A percentile compares a stretch with the other conserved stretches of the same genome.
Evolutionary conservation across 2,797 vertebrate species (phyloP).

Genomic region (Pangasius krempfi): DNA sequence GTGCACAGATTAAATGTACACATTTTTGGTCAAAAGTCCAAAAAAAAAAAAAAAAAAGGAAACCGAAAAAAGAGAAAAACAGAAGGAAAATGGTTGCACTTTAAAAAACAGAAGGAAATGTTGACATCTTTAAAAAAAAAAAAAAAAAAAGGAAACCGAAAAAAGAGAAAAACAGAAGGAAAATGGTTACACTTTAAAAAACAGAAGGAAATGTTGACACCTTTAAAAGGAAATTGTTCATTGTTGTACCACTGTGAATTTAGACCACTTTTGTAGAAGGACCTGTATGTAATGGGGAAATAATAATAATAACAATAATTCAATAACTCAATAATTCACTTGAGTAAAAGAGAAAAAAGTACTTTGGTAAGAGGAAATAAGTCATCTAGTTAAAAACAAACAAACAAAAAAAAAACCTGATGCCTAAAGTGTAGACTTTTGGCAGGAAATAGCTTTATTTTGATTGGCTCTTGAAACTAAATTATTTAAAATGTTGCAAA

Average conservation of each 20-base stretch:
- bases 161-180: not conserved
- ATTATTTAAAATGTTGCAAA: not conserved
- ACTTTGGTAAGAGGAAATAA: not conserved
- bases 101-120: not conserved
- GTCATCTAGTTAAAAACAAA: not conserved
- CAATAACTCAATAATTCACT: not conserved
- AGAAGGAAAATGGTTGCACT: not conserved
- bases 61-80: too few relatives aligned
- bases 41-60: not conserved
- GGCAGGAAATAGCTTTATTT: not conserved
- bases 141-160: not conserved
- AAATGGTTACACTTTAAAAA: not conserved
- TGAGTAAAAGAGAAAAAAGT: not conserved
- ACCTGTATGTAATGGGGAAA: not conserved
- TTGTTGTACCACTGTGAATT: not conserved
- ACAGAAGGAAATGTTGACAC: not conserved
- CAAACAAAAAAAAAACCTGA: not conserved
- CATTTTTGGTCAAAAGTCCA: not conserved
- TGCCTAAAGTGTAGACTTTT: not conserved
- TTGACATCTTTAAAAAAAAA: not conserved
- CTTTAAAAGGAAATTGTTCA: not conserved
- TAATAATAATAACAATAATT: not conserved
- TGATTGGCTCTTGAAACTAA: not conserved
- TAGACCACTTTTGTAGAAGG: not conserved
- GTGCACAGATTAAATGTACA: not conserved